Evolutionary conservation across 2,113 vertebrate species (phyloP).

Genomic region (Suncus etruscus): DNA sequence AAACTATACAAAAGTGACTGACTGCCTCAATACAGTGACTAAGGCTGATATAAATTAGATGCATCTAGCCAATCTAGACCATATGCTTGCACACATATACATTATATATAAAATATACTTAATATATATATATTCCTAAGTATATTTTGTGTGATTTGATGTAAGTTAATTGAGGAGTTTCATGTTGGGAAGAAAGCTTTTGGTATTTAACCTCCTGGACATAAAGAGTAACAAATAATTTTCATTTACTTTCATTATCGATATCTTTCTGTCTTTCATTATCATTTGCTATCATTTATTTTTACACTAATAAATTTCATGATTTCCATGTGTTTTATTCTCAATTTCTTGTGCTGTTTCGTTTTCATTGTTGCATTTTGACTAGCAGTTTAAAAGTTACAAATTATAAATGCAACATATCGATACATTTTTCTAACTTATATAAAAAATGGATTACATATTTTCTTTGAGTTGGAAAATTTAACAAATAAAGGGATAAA

Average conservation of each 20-base stretch:
- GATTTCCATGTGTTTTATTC: slow-evolving; percentile 22
- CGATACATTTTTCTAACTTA: slow-evolving; percentile 13
- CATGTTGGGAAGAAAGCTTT: slow-evolving; percentile 5
- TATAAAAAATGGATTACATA: slow-evolving; percentile 36
- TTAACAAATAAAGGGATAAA: slow-evolving; percentile 25
- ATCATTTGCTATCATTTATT: slow-evolving; percentile 32
- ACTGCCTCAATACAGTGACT: not conserved
- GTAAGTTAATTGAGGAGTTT: not conserved
- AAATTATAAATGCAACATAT: slow-evolving; percentile 44
- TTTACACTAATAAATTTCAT: slow-evolving; percentile 6
- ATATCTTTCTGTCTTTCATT: not conserved
- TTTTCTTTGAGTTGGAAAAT: slow-evolving; percentile 47
- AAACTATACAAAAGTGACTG: not conserved
- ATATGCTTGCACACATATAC: not conserved
- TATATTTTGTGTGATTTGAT: not conserved
- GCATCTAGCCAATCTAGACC: not conserved
- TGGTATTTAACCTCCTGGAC: not conserved
- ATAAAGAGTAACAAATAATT: slow-evolving; percentile 1
- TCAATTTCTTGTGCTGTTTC: slow-evolving; percentile 43
- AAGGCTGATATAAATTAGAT: not conserved
- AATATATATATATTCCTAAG: too few relatives aligned
- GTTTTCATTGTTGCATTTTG: slow-evolving; percentile 43
- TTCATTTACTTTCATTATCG: slow-evolving; percentile 11
- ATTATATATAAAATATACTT: too few relatives aligned
- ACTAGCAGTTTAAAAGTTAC: slow-evolving; percentile 10